Evolutionary conservation across 2,888 invertebrate genomes (phyloP), one percentile per base, ranked within the genome.

Genomic region (Acleris laterana): DNA sequence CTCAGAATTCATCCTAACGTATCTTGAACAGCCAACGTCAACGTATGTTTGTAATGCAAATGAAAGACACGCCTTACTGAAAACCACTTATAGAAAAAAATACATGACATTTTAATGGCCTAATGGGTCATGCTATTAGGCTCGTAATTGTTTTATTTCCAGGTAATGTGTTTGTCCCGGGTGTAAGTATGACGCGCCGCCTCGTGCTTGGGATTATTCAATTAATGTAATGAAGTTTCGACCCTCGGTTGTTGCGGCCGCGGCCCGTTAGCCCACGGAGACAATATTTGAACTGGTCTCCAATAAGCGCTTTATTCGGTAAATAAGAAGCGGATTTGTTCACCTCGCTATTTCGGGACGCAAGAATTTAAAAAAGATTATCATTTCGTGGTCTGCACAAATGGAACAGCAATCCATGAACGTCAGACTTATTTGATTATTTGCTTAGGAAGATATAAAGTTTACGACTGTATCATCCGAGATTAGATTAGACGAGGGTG

Each of bases 221-320:
- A 81, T 80, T 79, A 80, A 73, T 76, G 77, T 80, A 80, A 79
- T 80, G 77, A 79, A 78, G 77, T 79, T 80, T 75, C 64, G 69
- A 71, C 58, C 58, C 67, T 70, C 63, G 75, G 74, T 69, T 71
- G 74, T 73, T 67, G 63, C 71, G 74, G 78, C 79, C 79, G 77
- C 73, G 70, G 65, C 55, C 70, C 66, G 72, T 65, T 67, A 60
- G 68, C 56, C 22, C 72, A 71, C 76, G 76, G 77, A 68, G 74
- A 76, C 79, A 82, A 77, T 76, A 78, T 81, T 80, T 76, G 71
- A 73, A 72, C 68, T 67, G 67, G 42, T 46, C 13, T 50, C 57
- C 61, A 61, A 59, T 57, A 58, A 57, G 28, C 51, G 57, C 57
- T 57, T 61, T 48, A 62, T 66, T 57, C 25, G 46, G 56, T 38